A percentile compares a stretch with the other conserved stretches of the same genome.
These are phyloP conservation scores for Turdus rufiventris DNA, from an alignment of 2,113 vertebrate species.

Conservation along the genomic window DNA sequence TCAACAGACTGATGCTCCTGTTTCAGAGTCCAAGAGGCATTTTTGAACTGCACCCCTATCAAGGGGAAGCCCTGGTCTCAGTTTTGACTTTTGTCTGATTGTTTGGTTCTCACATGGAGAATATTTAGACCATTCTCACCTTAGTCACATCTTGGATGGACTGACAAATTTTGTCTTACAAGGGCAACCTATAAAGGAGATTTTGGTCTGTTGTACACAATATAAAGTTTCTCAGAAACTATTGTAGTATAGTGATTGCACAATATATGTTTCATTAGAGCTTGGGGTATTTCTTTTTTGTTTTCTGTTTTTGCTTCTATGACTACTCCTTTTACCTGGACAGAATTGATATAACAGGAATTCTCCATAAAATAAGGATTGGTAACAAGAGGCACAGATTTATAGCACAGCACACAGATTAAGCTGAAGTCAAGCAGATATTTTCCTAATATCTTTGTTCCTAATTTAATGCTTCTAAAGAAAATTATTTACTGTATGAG, in stretches of 20 bases:
- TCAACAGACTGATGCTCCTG: neutral
- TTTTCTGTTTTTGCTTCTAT: neutral
- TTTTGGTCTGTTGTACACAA: neutral
- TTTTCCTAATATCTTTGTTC: constrained; percentile 13
- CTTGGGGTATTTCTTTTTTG: neutral
- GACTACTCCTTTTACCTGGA: neutral
- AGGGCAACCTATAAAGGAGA: neutral
- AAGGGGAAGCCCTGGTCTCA: neutral
- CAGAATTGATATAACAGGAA: neutral
- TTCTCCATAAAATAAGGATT: neutral
- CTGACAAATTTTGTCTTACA: neutral
- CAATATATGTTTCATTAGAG: constrained; percentile 11
- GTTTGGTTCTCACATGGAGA: neutral
- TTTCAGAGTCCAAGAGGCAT: neutral
- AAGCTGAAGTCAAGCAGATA: neutral
- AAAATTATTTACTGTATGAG: neutral
- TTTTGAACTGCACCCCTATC: neutral
- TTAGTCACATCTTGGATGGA: neutral
- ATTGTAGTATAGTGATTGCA: constrained; percentile 2
- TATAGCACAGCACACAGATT: neutral
- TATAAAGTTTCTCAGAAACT: neutral
- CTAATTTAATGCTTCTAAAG: neutral
- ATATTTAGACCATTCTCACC: neutral
- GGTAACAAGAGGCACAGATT: neutral
- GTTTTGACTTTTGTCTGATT: neutral